phyloP scores from a whole-genome alignment of 2,888 invertebrate species.

The Spialia ferax region DNA sequence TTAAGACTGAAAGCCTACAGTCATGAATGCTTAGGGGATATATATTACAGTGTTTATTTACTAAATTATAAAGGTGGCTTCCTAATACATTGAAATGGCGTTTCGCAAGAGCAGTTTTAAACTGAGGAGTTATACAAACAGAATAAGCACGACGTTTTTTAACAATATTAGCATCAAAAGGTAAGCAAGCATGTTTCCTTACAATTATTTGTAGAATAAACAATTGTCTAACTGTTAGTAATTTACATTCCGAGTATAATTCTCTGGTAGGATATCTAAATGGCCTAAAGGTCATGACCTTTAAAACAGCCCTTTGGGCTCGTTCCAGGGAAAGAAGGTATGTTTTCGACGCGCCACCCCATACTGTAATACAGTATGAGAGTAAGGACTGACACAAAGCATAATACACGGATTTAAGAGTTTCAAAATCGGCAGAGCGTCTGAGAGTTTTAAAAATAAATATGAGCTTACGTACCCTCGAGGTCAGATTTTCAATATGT shows the following conservation, averaged over 20 bases:
- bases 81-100: slow-evolving; percentile 6
- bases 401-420: slow-evolving; percentile 42
- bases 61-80: slow-evolving; percentile 12
- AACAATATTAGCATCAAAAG: background rate
- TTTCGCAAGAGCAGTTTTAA: slow-evolving; percentile 15
- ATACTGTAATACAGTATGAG: slow-evolving; percentile 43
- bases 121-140: background rate
- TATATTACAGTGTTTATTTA: slow-evolving; percentile 22
- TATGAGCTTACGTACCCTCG: slow-evolving; percentile 43
- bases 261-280: slow-evolving; percentile 18
- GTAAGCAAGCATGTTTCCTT: background rate
- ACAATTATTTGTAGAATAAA: background rate
- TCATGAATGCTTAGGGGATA: background rate
- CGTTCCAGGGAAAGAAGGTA: slow-evolving; percentile 7
- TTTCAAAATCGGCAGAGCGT: slow-evolving; percentile 32
- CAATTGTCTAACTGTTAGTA: slow-evolving; percentile 20
- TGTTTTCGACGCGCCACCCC: slow-evolving; percentile 43
- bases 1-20: background rate
- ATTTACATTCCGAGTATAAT: slow-evolving; percentile 10
- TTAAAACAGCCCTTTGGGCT: slow-evolving; percentile 19
- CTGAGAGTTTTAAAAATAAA: slow-evolving; percentile 41
- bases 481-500: slow-evolving; percentile 37
- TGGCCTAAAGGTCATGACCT: slow-evolving; percentile 18
- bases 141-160: slow-evolving; percentile 10
- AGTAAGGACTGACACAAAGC: slow-evolving; percentile 44